These are phyloP conservation scores for Gandaritis pyraliata DNA, from an alignment of 2,888 invertebrate species.

Conservation along the genomic window DNA sequence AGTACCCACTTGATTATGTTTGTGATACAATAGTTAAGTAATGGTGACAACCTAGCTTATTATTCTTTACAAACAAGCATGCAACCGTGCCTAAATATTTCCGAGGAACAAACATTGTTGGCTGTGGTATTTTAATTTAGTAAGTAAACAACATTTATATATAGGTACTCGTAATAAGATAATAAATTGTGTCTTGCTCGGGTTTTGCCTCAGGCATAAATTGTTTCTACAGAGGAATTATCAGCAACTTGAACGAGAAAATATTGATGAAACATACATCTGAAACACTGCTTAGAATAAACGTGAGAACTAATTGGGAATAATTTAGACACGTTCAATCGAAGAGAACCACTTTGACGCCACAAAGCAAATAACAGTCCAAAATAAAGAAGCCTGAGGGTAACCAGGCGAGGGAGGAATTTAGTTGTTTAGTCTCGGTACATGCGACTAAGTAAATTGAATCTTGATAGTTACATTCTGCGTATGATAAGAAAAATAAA, in stretches of 20 bases:
- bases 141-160: too few species aligned
- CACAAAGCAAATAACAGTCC: constrained; percentile 1
- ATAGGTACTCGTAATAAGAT: too few species aligned
- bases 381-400: constrained; percentile 1
- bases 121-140: too few species aligned
- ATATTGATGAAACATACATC: not conserved
- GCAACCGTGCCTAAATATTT: too few species aligned
- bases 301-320: too few species aligned
- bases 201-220: too few species aligned
- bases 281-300: not conserved
- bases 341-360: constrained; percentile 8
- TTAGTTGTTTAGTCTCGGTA: constrained; percentile 9
- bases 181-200: too few species aligned
- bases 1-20: constrained; percentile 28
- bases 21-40: constrained; percentile 12
- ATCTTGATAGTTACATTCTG: constrained; percentile 4
- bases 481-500: not conserved
- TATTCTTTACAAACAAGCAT: not conserved
- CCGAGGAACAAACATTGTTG: too few species aligned
- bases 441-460: constrained; percentile 5
- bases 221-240: too few species aligned
- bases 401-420: constrained; percentile 1
- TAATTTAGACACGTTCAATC: not conserved
- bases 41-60: not conserved
- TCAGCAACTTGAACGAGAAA: not conserved